These are phyloP conservation scores for Silurus lanzhouensis DNA, from an alignment of 2,797 vertebrate genomes.

Conservation along the genomic window DNA sequence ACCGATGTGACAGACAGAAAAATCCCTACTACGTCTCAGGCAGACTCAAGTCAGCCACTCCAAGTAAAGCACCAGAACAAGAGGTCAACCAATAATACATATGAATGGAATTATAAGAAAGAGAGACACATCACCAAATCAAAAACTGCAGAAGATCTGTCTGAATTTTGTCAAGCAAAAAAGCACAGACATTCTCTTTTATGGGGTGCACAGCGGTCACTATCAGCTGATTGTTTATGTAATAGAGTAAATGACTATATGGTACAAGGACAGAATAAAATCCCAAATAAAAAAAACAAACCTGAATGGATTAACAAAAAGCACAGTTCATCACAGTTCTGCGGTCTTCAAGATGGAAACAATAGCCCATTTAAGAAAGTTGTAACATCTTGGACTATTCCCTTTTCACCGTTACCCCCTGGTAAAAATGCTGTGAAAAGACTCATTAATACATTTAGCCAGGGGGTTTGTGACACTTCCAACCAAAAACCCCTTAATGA, in stretches of 20 bases:
- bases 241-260: conserved; percentile 65
- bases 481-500: conserved; percentile 65
- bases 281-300: conserved; percentile 71
- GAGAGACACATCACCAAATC: conserved; percentile 53
- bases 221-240: conserved; percentile 72
- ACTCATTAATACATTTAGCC: conserved; percentile 89
- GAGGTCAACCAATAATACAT: background rate
- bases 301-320: conserved; percentile 65
- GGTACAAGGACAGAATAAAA: conserved; percentile 70
- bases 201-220: conserved; percentile 63
- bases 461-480: conserved; percentile 64
- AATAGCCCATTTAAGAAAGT: conserved; percentile 55
- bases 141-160: conserved; percentile 57
- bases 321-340: conserved; percentile 47
- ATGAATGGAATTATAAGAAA: conserved; percentile 4
- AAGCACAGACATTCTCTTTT: conserved; percentile 56
- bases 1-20: conserved; percentile 59
- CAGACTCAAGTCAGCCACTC: conserved; percentile 60
- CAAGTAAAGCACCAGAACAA: conserved; percentile 34
- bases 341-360: conserved; percentile 39
- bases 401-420: conserved; percentile 56
- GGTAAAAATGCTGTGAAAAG: conserved; percentile 81
- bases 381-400: conserved; percentile 44
- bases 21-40: conserved; percentile 70
- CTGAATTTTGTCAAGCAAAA: conserved; percentile 42